phyloP scores from a whole-genome alignment of 2,888 invertebrate species.

The Frankliniella fusca region DNA sequence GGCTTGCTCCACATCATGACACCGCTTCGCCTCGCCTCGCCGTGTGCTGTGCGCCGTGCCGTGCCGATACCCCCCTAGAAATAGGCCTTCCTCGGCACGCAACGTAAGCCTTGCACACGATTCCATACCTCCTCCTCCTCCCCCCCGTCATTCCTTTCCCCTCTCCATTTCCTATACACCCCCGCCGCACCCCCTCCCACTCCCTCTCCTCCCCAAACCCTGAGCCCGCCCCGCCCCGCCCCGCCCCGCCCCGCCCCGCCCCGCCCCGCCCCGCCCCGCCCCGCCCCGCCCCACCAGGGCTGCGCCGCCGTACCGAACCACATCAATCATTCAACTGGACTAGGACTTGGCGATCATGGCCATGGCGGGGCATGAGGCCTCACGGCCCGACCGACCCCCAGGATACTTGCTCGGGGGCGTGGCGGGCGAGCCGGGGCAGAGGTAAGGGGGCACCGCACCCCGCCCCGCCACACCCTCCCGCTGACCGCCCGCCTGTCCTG shows the following conservation, averaged over 20 bases:
- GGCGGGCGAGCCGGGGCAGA: no score
- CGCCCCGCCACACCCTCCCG: no score
- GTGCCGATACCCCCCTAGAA: not conserved
- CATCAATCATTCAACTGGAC: not conserved
- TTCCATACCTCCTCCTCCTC: not conserved
- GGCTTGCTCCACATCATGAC: not conserved
- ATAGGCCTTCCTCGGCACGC: not conserved
- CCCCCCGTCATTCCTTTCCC: no score
- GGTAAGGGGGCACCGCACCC: no score
- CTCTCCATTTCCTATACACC: no score
- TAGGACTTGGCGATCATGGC: not conserved
- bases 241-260: not conserved
- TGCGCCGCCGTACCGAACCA: not conserved
- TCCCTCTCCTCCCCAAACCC: no score
- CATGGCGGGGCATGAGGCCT: not conserved
- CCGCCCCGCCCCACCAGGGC: not conserved
- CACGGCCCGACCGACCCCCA: not conserved
- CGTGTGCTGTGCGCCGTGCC: slow-evolving; percentile 39
- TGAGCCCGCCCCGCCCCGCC: not conserved
- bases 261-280: not conserved
- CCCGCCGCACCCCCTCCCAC: no score
- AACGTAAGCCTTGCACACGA: not conserved
- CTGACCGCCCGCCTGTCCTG: no score
- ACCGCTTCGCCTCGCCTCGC: not conserved
- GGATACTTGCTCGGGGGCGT: no score